Evolutionary conservation across 1,140 invertebrate genomes (phyloP), one percentile per base, ranked within the genome.

Genomic region (Holcopasites calliopsidis): DNA sequence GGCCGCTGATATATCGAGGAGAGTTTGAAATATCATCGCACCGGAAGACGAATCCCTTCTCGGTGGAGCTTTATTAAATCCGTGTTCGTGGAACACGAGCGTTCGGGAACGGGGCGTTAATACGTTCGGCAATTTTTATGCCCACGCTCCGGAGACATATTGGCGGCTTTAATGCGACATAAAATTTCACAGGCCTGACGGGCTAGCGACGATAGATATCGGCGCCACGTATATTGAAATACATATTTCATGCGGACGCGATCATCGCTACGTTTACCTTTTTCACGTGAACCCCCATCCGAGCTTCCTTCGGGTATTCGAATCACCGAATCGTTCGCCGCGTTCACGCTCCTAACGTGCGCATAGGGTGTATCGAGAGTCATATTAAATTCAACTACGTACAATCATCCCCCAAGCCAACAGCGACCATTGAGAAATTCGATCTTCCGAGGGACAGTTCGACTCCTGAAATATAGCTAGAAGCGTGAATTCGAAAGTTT

Each of bases 81-180:
- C 77, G 74, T 54, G 80, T 77, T 79, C 66, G 69, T 58, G 44
- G 31, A 50, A 21, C 54, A 57, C 23, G 77, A 79, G 65, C 73
- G 80, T 47, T 76, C 28, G 72, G 21, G 47, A 66, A 69, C 57
- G 68, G 57, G 28, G 65, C 84, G 83, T 86, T 88, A 86, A 88
- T 85, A 81, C 68, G 69, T 87, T 85, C 79, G 80, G 87, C 83
- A 73, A 87, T 87, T 87, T 88, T 88, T 88, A 84, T 80, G 72
- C 66, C 69, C 64, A 38, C 54, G 69, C 64, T 73, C 54, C 38
- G 62, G 74, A 66, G 78, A 85, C 77, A 84, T 85, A 87, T 88
- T 85, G 87, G 82, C 68, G 79, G 79, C 68, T 86, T 85, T 88
- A 88, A 88, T 82, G 78, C 76, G 82, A 84, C 83, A 81, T 88